Conservation (phyloP, 2,113 vertebrate species). For the Dolichotis patagonum region DNA sequence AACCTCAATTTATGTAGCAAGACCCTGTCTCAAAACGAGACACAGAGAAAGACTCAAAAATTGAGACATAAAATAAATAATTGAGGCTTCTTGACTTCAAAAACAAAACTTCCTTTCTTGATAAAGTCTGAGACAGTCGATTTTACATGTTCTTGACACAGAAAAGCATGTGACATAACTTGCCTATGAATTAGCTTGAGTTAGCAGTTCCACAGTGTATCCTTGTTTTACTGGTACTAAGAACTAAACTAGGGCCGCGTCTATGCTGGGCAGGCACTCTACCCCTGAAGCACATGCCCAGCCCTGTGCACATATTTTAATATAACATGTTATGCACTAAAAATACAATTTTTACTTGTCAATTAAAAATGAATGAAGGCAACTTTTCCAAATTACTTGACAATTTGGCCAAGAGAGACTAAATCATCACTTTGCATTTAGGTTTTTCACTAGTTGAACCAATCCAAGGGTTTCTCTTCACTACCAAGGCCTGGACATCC, state of each 20-base stretch:
- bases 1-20: neutral
- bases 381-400: neutral
- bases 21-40: neutral
- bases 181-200: neutral
- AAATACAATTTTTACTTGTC: neutral
- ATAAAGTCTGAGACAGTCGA: neutral
- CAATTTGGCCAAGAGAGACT: neutral
- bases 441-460: constrained; percentile 13
- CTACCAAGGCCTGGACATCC: neutral
- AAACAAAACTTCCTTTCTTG: neutral
- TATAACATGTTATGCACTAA: neutral
- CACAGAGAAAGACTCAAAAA: too few species aligned
- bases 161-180: neutral
- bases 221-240: neutral
- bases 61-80: neutral
- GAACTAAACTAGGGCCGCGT: neutral
- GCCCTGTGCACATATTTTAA: neutral
- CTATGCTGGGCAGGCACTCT: neutral
- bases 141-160: neutral
- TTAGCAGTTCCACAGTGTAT: too few species aligned
- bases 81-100: neutral
- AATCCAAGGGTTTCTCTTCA: neutral
- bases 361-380: neutral
- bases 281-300: neutral
- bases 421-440: neutral